Conservation (phyloP, 1,140 invertebrate species). For the Argopecten irradians region DNA sequence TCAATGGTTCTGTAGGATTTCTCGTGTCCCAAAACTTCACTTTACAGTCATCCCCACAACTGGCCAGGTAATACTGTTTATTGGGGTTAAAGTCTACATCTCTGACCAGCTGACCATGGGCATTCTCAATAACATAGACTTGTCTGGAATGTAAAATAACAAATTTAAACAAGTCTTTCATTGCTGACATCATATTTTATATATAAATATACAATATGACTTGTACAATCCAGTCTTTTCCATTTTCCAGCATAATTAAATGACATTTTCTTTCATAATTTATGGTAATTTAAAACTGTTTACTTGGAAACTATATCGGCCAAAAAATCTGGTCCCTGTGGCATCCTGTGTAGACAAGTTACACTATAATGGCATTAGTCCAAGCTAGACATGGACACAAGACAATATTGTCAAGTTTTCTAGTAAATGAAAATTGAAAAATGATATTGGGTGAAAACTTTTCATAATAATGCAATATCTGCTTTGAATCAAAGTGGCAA, state of each 20-base stretch:
- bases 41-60: conserved; percentile 95
- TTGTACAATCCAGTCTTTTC: background rate
- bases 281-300: background rate
- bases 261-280: too few species aligned
- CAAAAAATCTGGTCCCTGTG: too few species aligned
- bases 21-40: conserved; percentile 97
- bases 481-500: too few species aligned
- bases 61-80: conserved; percentile 94
- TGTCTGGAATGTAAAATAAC: conserved; percentile 78
- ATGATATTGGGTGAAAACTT: too few species aligned
- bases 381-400: too few species aligned
- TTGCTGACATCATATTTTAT: background rate
- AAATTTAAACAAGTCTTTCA: background rate
- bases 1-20: conserved; percentile 86
- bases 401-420: too few species aligned
- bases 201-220: background rate
- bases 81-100: conserved; percentile 98
- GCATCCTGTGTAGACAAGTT: too few species aligned
- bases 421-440: too few species aligned
- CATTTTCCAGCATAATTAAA: too few species aligned
- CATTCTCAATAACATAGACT: conserved; percentile 89
- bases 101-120: conserved; percentile 91
- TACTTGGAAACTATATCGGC: background rate
- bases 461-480: too few species aligned
- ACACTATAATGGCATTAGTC: too few species aligned